phyloP scores from a whole-genome alignment of 2,113 vertebrate genomes.

The Ciconia maguari region DNA sequence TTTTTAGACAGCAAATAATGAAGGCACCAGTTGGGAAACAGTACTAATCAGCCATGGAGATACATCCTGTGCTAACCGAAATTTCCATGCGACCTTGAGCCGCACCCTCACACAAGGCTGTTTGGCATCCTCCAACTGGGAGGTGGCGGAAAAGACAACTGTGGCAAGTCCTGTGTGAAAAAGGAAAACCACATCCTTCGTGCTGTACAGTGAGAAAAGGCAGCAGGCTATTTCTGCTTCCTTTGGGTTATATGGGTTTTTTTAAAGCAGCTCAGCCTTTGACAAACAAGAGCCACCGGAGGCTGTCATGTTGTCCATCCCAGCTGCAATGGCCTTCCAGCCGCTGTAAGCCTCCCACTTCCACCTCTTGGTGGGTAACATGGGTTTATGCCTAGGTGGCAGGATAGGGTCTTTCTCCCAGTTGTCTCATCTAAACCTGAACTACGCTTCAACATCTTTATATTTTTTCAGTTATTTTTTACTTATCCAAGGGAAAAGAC shows the following conservation, averaged over 20 bases:
- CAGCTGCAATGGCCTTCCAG: not conserved
- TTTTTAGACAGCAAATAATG: not conserved
- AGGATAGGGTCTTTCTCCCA: not conserved
- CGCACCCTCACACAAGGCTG: not conserved
- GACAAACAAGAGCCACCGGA: not conserved
- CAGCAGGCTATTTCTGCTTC: not conserved
- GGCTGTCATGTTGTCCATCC: not conserved
- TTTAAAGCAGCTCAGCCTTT: not conserved
- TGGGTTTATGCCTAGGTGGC: fast-evolving
- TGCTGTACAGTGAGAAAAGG: not conserved
- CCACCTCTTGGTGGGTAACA: not conserved
- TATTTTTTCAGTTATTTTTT: not conserved
- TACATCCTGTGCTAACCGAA: not conserved
- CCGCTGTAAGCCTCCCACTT: not conserved
- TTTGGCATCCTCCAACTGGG: not conserved
- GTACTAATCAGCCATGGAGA: not conserved
- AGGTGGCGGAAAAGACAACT: not conserved
- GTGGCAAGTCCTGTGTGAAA: not conserved
- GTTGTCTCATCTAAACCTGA: not conserved
- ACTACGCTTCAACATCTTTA: not conserved
- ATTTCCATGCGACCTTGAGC: not conserved
- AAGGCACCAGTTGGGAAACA: not conserved
- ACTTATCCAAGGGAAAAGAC: not conserved
- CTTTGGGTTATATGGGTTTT: fast-evolving
- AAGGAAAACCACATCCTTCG: not conserved